phyloP scores from a whole-genome alignment of 2,888 invertebrate genomes.

The Chrysina gloriosa region DNA sequence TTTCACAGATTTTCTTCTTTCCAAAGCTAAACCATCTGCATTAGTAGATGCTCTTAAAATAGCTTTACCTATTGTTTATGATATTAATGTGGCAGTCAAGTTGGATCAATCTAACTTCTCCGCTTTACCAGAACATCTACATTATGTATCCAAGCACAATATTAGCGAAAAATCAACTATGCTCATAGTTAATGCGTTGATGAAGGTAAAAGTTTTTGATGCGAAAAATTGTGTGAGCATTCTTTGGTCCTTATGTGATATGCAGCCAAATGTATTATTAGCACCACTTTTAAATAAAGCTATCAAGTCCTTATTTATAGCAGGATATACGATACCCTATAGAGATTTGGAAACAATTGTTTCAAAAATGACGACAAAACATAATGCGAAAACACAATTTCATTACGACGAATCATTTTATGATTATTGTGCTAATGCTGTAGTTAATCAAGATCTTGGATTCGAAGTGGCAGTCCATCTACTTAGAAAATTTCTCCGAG shows the following conservation, averaged over 20 bases:
- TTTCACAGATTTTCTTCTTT: slow-evolving; percentile 72
- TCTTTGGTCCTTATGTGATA: slow-evolving; percentile 69
- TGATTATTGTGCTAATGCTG: slow-evolving; percentile 68
- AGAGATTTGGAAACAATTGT: slow-evolving; percentile 68
- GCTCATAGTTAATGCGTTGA: slow-evolving; percentile 67
- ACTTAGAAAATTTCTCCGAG: slow-evolving; percentile 68
- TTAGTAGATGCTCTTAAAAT: slow-evolving; percentile 73
- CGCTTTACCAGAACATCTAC: slow-evolving; percentile 68
- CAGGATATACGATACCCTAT: slow-evolving; percentile 64
- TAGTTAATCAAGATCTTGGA: slow-evolving; percentile 67
- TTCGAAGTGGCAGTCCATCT: slow-evolving; percentile 67
- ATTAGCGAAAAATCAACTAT: slow-evolving; percentile 68
- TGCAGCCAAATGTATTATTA: slow-evolving; percentile 64
- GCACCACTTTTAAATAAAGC: slow-evolving; percentile 68
- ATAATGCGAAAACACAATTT: slow-evolving; percentile 65
- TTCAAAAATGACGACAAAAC: slow-evolving; percentile 66
- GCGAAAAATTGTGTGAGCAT: slow-evolving; percentile 67
- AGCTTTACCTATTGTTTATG: slow-evolving; percentile 76
- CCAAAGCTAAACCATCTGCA: slow-evolving; percentile 67
- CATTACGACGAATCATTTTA: slow-evolving; percentile 74
- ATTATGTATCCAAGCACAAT: slow-evolving; percentile 67
- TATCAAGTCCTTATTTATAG: slow-evolving; percentile 66
- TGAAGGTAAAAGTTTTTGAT: slow-evolving; percentile 65
- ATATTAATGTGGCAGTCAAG: slow-evolving; percentile 71
- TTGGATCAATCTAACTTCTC: slow-evolving; percentile 69